Base-by-base conservation (phyloP, 2,113 vertebrate species). In the Climacteris rufus region DNA sequence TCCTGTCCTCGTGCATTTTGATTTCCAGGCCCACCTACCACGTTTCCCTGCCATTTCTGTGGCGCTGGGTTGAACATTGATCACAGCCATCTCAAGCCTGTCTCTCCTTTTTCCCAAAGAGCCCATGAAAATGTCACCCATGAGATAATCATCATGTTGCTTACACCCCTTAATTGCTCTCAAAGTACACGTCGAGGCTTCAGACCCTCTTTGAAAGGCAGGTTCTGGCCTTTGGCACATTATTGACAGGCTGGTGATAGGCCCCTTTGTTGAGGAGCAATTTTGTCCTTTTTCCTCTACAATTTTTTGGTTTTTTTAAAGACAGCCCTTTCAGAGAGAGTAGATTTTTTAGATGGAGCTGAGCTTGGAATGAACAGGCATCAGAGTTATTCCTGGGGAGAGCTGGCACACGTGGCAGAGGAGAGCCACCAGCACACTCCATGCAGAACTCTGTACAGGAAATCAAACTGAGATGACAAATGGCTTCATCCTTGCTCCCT, bases 161-260 rank as follows among this genome's bases (percentile, higher is more conserved):
- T 95, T 92, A 87, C 75, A 53, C 92, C 76, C 90, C 93, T 96
- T 96, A 97, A 97, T 97, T 97, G 97, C 95, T 95, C 94, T 94
- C 61, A 83, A 93, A 97, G 94, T 69, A 87, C 83, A 69, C 19
- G 13, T 30, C 0, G 7, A 64, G 71, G 79, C 91, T 87, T 87
- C 92, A 63, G 93, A 87, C 89, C 71, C 94, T 93, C 93, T 96
- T 60, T 96, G 94, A 93, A 82, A 93, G 79, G 90, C 94, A 84
- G 80, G 92, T 96, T 95, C 94, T 97, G 96, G 96, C 95, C 97
- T 95, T 97, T 96, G 96, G 91, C 94, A 96, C 64, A 23, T 97
- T 97, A 96, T 97, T 97, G 96, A 97, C 91, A 90, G 95, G 90
- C 86, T 92, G 68, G 71, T 97, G 95, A 97, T 96, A 88, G 92